Evolutionary conservation across 2,888 invertebrate genomes (phyloP), one percentile per base, ranked within the genome.

Genomic region (Tenthredo distinguenda): DNA sequence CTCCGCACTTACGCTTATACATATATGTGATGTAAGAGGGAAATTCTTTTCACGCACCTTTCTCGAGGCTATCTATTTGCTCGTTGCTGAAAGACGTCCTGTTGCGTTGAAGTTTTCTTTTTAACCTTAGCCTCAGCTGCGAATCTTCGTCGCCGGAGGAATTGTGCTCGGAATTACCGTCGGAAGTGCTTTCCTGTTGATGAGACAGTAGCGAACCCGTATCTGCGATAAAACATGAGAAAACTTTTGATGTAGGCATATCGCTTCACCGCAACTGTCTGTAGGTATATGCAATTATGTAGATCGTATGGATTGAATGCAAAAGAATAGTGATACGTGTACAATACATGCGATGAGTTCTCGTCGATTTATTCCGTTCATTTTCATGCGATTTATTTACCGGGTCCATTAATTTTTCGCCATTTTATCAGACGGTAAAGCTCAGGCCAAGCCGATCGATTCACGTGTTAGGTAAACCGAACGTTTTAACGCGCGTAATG

Each of bases 51-150:
- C 83, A 90, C 94, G 93, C 94, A 99, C 99, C 99, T 97, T 99
- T 99, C 95, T 99, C 99, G 91, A 99, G 95, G 93, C 98, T 98
- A 94, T 99, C 99, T 92, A 99, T 99, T 94, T 99, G 99, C 93
- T 99, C 99, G 93, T 99, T 99, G 90, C 99, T 99, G 94, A 99
- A 99, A 86, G 99, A 99, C 84, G 99, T 99, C 90, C 99, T 95
- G 94, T 99, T 99, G 92, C 99, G 95, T 94, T 99, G 99, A 88
- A 99, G 95, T 94, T 99, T 99, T 92, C 99, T 95, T 94, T 99
- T 99, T 89, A 99, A 96, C 91, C 99, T 96, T 91, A 99, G 95
- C 91, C 99, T 96, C 95, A 98, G 96, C 94, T 99, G 99, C 34
- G 97, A 98, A 93, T 98, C 98, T 91, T 97, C 97, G 92, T 97